phyloP scores from a whole-genome alignment of 2,113 vertebrate genomes.

The Cavia porcellus region DNA sequence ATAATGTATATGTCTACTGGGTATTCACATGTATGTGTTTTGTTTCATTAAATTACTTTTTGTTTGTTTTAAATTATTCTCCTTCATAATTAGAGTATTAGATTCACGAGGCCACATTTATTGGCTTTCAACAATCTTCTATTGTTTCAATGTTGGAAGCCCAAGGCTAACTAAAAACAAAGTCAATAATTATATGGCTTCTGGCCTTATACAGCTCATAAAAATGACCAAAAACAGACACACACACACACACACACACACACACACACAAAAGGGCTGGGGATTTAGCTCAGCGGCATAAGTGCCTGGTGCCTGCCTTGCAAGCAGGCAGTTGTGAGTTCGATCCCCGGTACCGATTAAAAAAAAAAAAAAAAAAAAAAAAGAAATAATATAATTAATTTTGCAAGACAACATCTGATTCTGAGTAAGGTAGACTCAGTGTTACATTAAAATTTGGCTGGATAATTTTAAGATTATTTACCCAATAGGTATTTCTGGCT shows the following conservation, averaged over 20 bases:
- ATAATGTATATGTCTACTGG: background rate
- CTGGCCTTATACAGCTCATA: background rate
- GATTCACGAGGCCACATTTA: background rate
- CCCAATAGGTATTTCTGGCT: background rate
- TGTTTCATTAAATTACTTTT: background rate
- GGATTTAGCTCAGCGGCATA: no score
- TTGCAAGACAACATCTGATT: background rate
- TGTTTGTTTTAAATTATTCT: background rate
- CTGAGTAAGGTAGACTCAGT: background rate
- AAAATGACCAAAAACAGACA: background rate
- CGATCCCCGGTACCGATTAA: no score
- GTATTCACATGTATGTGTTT: background rate
- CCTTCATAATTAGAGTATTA: background rate
- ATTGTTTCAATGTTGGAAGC: background rate
- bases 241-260: no score
- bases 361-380: no score
- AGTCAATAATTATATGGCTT: background rate
- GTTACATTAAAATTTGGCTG: background rate
- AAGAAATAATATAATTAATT: background rate
- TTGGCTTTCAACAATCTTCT: background rate
- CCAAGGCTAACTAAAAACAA: background rate
- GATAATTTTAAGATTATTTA: background rate
- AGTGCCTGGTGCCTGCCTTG: no score
- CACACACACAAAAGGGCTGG: no score
- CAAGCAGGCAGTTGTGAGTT: no score